phyloP scores from a whole-genome alignment of 2,113 vertebrate genomes.

The Sprattus sprattus region DNA sequence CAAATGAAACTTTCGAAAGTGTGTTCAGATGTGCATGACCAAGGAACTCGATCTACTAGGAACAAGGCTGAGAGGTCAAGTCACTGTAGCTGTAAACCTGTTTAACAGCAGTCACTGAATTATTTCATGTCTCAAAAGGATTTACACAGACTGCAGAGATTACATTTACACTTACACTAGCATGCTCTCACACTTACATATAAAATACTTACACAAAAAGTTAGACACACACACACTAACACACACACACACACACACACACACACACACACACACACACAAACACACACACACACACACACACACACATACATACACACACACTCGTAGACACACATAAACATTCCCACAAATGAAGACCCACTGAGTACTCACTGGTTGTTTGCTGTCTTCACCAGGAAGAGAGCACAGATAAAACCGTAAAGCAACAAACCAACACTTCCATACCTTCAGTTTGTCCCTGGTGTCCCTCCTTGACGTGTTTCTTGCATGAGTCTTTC shows the following conservation, averaged over 20 bases:
- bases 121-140: not conserved
- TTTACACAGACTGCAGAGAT: not conserved
- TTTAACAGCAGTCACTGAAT: not conserved
- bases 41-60: not conserved
- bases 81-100: not conserved
- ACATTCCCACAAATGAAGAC: not conserved
- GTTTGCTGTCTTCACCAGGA: not conserved
- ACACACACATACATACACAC: too few relatives aligned
- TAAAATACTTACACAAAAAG: not conserved
- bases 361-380: not conserved
- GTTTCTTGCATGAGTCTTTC: slow-evolving; percentile 36
- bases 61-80: not conserved
- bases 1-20: not conserved
- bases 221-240: not conserved
- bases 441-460: slow-evolving; percentile 44
- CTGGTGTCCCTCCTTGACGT: slow-evolving; percentile 38
- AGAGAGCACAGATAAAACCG: not conserved
- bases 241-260: not conserved
- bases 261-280: too few relatives aligned
- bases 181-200: not conserved
- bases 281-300: too few relatives aligned
- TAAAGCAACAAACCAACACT: slow-evolving; percentile 32
- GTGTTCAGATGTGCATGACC: not conserved
- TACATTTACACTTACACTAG: not conserved
- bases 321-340: not conserved